phyloP scores from a whole-genome alignment of 2,113 vertebrate species.

The Mixornis gularis region DNA sequence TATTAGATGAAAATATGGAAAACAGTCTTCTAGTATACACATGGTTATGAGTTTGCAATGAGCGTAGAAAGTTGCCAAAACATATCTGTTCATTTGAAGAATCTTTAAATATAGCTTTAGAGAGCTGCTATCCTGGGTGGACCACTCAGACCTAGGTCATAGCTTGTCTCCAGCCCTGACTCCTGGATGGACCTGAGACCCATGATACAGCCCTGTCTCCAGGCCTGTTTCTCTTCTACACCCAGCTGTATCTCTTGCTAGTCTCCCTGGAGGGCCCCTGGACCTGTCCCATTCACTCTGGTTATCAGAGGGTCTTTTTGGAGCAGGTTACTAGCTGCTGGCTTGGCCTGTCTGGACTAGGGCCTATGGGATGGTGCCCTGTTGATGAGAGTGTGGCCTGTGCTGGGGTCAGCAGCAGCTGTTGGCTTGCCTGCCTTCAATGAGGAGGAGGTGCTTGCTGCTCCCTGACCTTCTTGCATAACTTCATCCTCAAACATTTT shows the following conservation, averaged over 20 bases:
- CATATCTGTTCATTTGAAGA: not conserved
- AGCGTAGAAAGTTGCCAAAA: not conserved
- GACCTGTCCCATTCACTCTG: not conserved
- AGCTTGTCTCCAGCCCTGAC: not conserved
- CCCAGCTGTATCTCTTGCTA: not conserved
- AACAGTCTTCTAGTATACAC: not conserved
- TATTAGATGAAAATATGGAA: not conserved
- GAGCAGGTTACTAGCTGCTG: not conserved
- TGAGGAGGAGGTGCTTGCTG: not conserved
- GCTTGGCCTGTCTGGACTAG: not conserved
- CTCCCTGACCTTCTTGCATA: not conserved
- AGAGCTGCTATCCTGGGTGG: not conserved
- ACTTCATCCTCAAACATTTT: not conserved
- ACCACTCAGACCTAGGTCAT: not conserved
- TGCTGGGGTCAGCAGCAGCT: not conserved
- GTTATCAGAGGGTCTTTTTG: not conserved
- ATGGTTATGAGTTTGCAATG: not conserved
- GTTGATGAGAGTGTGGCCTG: fast-evolving
- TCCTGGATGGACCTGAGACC: not conserved
- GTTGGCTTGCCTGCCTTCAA: not conserved
- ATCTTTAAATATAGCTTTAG: not conserved
- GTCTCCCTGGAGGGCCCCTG: not conserved
- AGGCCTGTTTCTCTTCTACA: not conserved
- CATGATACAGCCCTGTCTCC: not conserved
- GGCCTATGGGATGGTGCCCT: not conserved